A percentile compares a stretch with the other conserved stretches of the same genome.
Conservation (phyloP, 2,797 vertebrate species). For the Gymnopithys bicolor region DNA sequence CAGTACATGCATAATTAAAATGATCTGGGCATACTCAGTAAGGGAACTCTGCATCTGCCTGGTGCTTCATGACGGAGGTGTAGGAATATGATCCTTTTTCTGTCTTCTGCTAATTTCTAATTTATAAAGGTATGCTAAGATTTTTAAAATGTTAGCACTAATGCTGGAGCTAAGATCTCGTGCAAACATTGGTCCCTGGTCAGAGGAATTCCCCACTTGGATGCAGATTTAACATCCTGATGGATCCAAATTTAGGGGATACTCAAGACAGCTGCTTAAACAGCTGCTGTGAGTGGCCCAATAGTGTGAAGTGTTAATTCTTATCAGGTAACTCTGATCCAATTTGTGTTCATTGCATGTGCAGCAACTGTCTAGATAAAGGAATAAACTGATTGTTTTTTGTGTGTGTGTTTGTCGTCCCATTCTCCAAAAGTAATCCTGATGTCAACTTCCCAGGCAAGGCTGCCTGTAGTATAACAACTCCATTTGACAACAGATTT, state of each 20-base stretch:
- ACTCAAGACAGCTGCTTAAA: not conserved
- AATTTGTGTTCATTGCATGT: not conserved
- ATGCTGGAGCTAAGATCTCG: not conserved
- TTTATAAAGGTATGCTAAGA: constrained; percentile 5
- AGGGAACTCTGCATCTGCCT: not conserved
- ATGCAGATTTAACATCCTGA: not conserved
- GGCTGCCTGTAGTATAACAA: not conserved
- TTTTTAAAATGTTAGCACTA: not conserved
- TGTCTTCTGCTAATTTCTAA: constrained; percentile 25
- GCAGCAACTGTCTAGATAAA: not conserved
- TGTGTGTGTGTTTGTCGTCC: not conserved
- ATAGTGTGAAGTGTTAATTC: not conserved
- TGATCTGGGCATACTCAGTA: not conserved
- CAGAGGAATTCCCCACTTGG: not conserved
- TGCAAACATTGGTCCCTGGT: not conserved
- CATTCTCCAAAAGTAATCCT: not conserved
- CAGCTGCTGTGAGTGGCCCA: not conserved
- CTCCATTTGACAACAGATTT: not conserved
- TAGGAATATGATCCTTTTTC: constrained; percentile 33
- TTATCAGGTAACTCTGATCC: not conserved
- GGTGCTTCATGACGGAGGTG: not conserved
- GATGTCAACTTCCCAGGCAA: not conserved
- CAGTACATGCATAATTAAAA: constrained; percentile 44
- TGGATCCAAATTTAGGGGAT: not conserved
- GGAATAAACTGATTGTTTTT: not conserved